Evolutionary conservation across 2,888 invertebrate genomes (phyloP), one percentile per base, ranked within the genome.

Genomic region (Cepaea hortensis): DNA sequence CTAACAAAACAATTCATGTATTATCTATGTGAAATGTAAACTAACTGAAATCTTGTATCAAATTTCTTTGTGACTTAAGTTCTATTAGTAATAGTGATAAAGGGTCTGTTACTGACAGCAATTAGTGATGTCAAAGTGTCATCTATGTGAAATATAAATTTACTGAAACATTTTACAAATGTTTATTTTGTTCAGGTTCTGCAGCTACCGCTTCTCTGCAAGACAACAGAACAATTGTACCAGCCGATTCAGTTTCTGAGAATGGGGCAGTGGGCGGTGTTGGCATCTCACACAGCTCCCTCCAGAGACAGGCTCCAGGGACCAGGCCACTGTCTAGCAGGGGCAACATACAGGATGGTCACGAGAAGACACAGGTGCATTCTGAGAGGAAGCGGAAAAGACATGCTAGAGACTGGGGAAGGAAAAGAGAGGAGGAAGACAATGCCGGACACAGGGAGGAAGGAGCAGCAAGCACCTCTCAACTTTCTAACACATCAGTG

Each of bases 211-310:
- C 55, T 61, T 0, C 77, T 7, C 55, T n/a, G 55, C 61, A 77
- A 5, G n/a, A 20, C 20, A 13, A n/a, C n/a, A 9, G n/a, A 55
- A 5, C 55, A 13, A 11, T 23, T 13, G n/a, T 55, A 11, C 23
- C 55, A 3, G 7, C 48, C 11, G 82, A 77, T 13, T 18, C 46
- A 5, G 85, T 83, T 5, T 79, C 65, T 18, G 73, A 85, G 55
- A n/a, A 83, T 46, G 87, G 87, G 4, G 87, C 87, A 6, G 85
- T 87, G 13, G 87, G 87, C 7, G 87, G 87, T 65, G 80, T 81
- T 0, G 83, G 84, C 3, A 83, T 85, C 77, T 83, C 85, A 35
- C 80, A 85, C 85, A 75, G 75, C 7, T 2, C 9, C 15, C 35
- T 35, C 35, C 23, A 61, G 11, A 23, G 9, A 7, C 62, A 50